Evolutionary conservation across 2,797 vertebrate species (phyloP).

Genomic region (Rallus crepitans): DNA sequence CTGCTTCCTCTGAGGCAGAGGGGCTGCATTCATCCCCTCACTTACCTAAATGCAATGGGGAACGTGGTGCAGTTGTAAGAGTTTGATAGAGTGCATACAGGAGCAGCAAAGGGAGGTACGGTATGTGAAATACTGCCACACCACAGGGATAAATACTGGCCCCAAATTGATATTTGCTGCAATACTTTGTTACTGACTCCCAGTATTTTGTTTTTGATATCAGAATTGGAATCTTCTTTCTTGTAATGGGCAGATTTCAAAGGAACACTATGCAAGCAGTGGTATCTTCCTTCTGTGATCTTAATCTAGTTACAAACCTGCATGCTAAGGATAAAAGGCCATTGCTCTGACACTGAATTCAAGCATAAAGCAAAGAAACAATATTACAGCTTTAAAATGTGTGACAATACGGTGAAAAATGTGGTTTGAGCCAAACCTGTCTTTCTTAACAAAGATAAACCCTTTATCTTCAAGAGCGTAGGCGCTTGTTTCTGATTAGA

Average conservation of each 20-base stretch:
- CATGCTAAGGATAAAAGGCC: neutral
- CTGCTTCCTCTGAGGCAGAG: too few relatives aligned
- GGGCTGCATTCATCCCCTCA: too few relatives aligned
- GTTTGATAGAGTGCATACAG: rapidly evolving
- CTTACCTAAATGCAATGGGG: neutral
- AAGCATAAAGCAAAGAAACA: neutral
- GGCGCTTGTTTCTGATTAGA: neutral
- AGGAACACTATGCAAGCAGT: neutral
- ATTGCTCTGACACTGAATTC: neutral
- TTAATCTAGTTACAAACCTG: neutral
- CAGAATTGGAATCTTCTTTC: neutral
- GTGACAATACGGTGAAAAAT: neutral
- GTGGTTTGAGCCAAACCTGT: neutral
- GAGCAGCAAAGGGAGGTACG: neutral
- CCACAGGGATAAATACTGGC: neutral
- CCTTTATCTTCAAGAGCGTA: neutral
- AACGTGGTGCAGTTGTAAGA: neutral
- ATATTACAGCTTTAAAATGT: neutral
- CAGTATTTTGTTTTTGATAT: constrained; percentile 7
- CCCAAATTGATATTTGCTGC: neutral
- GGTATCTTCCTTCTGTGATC: neutral
- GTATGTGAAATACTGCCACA: neutral
- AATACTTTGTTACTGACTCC: neutral
- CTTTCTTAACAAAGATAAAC: neutral
- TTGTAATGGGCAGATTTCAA: neutral